Evolutionary conservation across 2,888 invertebrate genomes (phyloP).

Genomic region (Melanophora roralis): DNA sequence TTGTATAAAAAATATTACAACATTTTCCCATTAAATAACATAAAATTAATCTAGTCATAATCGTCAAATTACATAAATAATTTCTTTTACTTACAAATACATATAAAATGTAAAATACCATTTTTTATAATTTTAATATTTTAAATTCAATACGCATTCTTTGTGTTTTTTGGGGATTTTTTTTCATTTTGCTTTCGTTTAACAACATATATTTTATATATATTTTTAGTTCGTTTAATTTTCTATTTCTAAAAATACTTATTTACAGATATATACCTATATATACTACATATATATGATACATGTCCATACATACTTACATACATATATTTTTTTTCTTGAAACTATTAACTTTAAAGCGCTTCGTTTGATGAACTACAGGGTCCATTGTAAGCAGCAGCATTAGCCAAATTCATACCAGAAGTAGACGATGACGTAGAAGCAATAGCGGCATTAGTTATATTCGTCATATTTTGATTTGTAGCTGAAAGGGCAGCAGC

Average conservation of each 20-base stretch:
- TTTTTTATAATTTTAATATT: constrained; percentile 54
- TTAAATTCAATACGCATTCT: constrained; percentile 25
- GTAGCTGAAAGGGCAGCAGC: constrained; percentile 66
- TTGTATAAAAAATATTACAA: constrained; percentile 61
- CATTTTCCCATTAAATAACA: constrained; percentile 53
- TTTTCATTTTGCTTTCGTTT: no score
- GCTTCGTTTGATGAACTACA: constrained; percentile 80
- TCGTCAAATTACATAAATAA: constrained; percentile 23
- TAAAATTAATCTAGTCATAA: constrained; percentile 43
- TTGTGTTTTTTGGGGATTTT: no score
- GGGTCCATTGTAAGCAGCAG: constrained; percentile 76
- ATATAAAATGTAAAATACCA: constrained; percentile 51
- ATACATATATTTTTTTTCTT: neutral
- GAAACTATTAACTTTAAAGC: constrained; percentile 66
- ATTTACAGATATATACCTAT: constrained; percentile 23
- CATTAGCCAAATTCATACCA: constrained; percentile 61
- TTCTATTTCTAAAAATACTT: constrained; percentile 29
- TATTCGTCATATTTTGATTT: constrained; percentile 48
- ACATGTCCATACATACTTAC: constrained; percentile 4
- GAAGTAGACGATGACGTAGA: constrained; percentile 63
- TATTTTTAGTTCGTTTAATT: neutral
- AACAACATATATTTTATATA: no score
- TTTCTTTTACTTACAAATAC: constrained; percentile 49
- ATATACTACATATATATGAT: constrained; percentile 1
- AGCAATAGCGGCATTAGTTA: constrained; percentile 59